A percentile compares a stretch with the other conserved stretches of the same genome.
phyloP scores from a whole-genome alignment of 23 tunicate genomes.

The Ascidia mentula region DNA sequence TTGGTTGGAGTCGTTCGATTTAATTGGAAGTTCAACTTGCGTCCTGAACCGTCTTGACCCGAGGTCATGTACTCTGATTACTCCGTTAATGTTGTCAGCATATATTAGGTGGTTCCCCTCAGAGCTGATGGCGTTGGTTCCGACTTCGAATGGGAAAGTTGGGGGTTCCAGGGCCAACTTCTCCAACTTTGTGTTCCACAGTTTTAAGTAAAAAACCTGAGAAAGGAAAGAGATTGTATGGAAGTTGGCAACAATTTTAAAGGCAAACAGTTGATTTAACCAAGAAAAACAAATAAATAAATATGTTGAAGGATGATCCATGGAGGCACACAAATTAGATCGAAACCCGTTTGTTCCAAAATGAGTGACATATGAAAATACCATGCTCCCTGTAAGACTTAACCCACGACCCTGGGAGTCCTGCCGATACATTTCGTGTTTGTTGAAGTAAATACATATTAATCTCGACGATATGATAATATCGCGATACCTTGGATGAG shows the following conservation, averaged over 20 bases:
- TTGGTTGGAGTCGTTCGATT: not conserved
- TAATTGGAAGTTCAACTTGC: not conserved
- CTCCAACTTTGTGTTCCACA: conserved; percentile 40
- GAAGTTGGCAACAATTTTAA: no score
- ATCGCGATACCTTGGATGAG: conserved; percentile 36
- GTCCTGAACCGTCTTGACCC: not conserved
- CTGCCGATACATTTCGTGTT: no score
- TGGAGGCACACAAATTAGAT: no score
- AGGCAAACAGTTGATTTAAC: no score
- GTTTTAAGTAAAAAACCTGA: conserved; percentile 68
- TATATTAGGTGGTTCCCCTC: conserved; percentile 43
- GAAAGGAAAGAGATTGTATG: no score
- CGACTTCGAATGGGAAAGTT: conserved; percentile 23
- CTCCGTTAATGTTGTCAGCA: not conserved
- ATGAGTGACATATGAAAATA: no score
- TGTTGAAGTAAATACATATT: no score
- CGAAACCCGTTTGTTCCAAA: no score
- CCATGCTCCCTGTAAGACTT: no score
- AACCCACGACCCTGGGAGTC: no score
- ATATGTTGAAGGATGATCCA: no score
- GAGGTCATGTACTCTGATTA: conserved; percentile 12
- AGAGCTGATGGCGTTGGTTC: conserved; percentile 42
- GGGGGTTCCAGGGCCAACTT: conserved; percentile 31
- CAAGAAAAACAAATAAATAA: no score
- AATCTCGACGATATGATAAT: not conserved